These are phyloP conservation scores for Ispidina picta DNA, from an alignment of 2,797 vertebrate genomes.

Conservation along the genomic window DNA sequence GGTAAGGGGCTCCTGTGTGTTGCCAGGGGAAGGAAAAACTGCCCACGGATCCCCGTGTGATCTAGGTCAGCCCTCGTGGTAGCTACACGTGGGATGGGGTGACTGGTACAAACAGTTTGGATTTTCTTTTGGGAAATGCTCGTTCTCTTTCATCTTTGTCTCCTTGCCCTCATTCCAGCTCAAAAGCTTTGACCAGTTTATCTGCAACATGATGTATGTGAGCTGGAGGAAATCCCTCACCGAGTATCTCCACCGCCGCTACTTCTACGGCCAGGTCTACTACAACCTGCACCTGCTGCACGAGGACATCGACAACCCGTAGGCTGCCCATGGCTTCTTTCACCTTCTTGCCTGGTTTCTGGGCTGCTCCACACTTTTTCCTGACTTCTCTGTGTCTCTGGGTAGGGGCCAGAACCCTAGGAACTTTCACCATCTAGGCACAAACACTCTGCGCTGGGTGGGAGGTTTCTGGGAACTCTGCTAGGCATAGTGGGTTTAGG, in stretches of 20 bases:
- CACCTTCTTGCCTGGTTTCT: neutral
- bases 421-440: neutral
- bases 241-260: constrained; percentile 87
- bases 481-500: neutral
- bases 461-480: neutral
- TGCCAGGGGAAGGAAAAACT: neutral
- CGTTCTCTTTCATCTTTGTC: neutral
- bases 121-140: neutral
- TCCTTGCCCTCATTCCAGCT: constrained; percentile 76
- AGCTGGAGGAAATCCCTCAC: constrained; percentile 92
- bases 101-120: neutral
- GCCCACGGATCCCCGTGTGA: rapidly evolving
- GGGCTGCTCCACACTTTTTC: neutral
- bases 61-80: neutral
- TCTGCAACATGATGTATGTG: constrained; percentile 91
- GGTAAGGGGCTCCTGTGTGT: constrained; percentile 70
- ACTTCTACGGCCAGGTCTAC: constrained; percentile 92
- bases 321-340: constrained; percentile 36
- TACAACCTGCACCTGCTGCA: constrained; percentile 90
- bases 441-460: neutral
- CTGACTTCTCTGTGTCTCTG: neutral
- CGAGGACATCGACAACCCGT: constrained; percentile 95
- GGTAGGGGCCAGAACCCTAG: neutral
- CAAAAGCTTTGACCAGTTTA: constrained; percentile 94
- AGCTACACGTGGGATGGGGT: neutral